Evolutionary conservation across 2,797 vertebrate species (phyloP), one percentile per base, ranked within the genome.

Genomic region (Varecia variegata): DNA sequence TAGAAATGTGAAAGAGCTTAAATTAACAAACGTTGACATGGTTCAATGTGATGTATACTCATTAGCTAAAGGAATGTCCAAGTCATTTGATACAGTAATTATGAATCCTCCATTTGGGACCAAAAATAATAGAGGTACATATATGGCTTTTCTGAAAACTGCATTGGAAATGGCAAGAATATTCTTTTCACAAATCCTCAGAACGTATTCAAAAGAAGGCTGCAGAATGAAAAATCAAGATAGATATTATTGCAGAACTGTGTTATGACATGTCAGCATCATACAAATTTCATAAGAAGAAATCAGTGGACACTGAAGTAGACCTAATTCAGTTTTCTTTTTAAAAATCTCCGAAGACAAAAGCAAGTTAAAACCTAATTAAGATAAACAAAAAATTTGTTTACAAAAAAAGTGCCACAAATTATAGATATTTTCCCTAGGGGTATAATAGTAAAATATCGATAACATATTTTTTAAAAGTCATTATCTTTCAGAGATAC

Each of bases 31-130:
- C 68, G 47, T 99, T 62, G 99, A 99, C 84, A 96, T 99, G 97
- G 97, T 99, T 96, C 99, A 99, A 96, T 99, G 98, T 97, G 98
- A 99, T 95, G 40, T 99, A 62, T 99, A 98, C 88, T 98, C 97
- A 43, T 97, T 99, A 93, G 93, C 98, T 87, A 98, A 98, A 8
- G 98, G 94, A 67, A 99, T 98, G 88, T 89, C 96, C 58, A 98
- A 99, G 74, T 99, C 97, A 97, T 99, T 99, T 98, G 99, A 99
- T 97, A 99, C 98, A 0, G 98, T 99, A 12, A 99, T 99, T 96
- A 99, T 99, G 99, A 99, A 99, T 98, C 99, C 99, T 94, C 99
- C 99, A 0, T 99, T 99, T 98, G 99, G 99, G 71, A 99, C 99
- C 60, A 99, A 99, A 98, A 99, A 99, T 96, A 99, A 99, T 97